phyloP scores from a whole-genome alignment of 1,140 invertebrate species.

The Chrysoperla carnea region DNA sequence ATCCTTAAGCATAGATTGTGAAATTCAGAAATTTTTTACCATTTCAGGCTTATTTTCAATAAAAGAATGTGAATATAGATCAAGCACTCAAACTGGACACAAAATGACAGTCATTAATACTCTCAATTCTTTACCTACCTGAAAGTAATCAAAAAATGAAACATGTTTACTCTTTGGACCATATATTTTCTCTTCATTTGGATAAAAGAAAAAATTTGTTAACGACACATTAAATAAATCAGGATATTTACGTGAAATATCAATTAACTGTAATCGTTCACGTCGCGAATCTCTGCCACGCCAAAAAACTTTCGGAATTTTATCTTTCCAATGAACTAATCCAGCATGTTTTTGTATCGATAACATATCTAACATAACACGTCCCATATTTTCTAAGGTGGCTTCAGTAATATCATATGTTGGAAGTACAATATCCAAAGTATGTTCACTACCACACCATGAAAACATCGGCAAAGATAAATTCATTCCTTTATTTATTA shows the following conservation, averaged over 20 bases:
- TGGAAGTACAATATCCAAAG: constrained; percentile 80
- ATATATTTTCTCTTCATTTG: constrained; percentile 67
- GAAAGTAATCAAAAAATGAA: constrained; percentile 90
- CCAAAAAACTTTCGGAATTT: constrained; percentile 72
- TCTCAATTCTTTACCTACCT: constrained; percentile 43
- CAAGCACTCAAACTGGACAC: too few relatives aligned
- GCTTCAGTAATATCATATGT: constrained; percentile 92
- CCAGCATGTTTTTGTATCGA: constrained; percentile 45
- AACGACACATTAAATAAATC: constrained; percentile 79
- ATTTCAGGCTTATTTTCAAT: too few relatives aligned
- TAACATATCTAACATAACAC: constrained; percentile 75
- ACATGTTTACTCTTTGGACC: constrained; percentile 68
- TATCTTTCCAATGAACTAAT: constrained; percentile 43
- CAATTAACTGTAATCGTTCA: constrained; percentile 67
- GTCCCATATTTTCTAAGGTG: constrained; percentile 77
- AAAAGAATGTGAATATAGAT: too few relatives aligned
- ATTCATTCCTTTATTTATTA: constrained; percentile 34
- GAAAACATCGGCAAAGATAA: constrained; percentile 68
- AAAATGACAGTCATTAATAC: too few relatives aligned
- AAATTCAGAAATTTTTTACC: too few relatives aligned
- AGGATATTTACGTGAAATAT: constrained; percentile 56
- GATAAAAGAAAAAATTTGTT: constrained; percentile 94
- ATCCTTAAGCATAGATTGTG: too few relatives aligned
- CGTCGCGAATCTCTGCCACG: constrained; percentile 75
- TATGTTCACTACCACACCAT: constrained; percentile 82